phyloP scores from a whole-genome alignment of 2,113 vertebrate genomes.

The Parotia lawesii region DNA sequence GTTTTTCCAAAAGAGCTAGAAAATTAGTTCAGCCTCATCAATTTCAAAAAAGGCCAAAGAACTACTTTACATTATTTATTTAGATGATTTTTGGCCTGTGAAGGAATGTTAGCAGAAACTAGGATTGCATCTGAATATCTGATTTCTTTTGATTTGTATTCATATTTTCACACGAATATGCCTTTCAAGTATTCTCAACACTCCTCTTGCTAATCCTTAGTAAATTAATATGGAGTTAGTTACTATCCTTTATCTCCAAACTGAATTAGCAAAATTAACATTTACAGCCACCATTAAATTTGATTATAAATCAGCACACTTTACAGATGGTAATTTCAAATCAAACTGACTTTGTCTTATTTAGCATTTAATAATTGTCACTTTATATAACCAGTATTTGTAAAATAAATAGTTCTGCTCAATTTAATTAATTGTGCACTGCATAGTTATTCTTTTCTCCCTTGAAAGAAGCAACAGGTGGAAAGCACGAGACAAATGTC shows the following conservation, averaged over 20 bases:
- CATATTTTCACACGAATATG: neutral
- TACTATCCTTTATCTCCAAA: neutral
- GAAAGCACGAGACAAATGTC: neutral
- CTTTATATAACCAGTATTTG: constrained; percentile 29
- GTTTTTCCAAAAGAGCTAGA: neutral
- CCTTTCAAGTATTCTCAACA: constrained; percentile 3
- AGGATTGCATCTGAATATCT: neutral
- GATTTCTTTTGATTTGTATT: neutral
- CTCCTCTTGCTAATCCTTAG: constrained; percentile 1
- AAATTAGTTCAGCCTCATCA: neutral
- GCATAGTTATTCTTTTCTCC: neutral
- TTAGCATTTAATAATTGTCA: constrained; percentile 53
- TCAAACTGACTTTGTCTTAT: constrained; percentile 36
- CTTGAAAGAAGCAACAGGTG: neutral
- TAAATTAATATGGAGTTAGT: constrained; percentile 24
- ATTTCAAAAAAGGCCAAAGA: neutral
- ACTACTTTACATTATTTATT: neutral
- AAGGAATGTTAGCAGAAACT: neutral
- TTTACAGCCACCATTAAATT: constrained; percentile 45
- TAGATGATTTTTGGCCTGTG: neutral
- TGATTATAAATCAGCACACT: constrained; percentile 45
- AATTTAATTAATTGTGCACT: constrained; percentile 33
- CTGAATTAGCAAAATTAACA: constrained; percentile 54
- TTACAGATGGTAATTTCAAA: constrained; percentile 44
- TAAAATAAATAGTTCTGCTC: constrained; percentile 54